Evolutionary conservation across 2,797 vertebrate genomes (phyloP), one percentile per base, ranked within the genome.

Genomic region (Labroides dimidiatus): DNA sequence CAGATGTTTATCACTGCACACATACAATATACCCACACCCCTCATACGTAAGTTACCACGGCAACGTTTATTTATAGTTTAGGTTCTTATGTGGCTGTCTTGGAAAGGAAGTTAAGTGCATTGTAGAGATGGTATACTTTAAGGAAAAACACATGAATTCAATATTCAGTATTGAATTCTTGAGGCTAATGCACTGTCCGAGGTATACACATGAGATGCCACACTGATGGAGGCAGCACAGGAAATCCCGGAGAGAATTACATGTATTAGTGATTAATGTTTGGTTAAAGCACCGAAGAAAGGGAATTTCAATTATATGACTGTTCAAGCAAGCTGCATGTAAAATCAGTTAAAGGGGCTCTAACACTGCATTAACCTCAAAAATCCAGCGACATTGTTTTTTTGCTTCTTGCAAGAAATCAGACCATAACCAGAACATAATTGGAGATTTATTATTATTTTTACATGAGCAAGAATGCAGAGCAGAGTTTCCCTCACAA

Each of bases 21-120:
- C 14, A 36, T 61, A 45, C 7, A 54, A 48, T 53, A 60, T 33
- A 55, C 15, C 15, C 55, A 47, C 49, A 58, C 11, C 19, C 15
- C 2, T 61, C 14, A 69, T 60, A 48, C 58, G 27, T 19, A 49
- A 19, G 74, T 84, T 80, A 60, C 79, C 68, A 17, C 69, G 68
- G 48, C 41, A 78, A 82, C 62, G 0, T 77, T 58, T 75, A 80
- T 73, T 75, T 72, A 72, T 72, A 77, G 56, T 57, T 73, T 36
- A 48, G 44, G 44, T 59, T 61, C 45, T 36, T 52, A 20, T 24
- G 39, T 47, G 45, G 43, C 44, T 21, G 27, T 14, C 27, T 64
- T 53, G 39, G 10, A 39, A 16, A 20, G n/a, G 12, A 39, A 58
- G 39, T 48, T 23, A 63, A 12, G 4, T 13, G 4, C 14, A 39